A percentile compares a stretch with the other conserved stretches of the same genome.
These are phyloP conservation scores for Tupaia chinensis DNA, from an alignment of 2,113 vertebrate species.

Conservation along the genomic window DNA sequence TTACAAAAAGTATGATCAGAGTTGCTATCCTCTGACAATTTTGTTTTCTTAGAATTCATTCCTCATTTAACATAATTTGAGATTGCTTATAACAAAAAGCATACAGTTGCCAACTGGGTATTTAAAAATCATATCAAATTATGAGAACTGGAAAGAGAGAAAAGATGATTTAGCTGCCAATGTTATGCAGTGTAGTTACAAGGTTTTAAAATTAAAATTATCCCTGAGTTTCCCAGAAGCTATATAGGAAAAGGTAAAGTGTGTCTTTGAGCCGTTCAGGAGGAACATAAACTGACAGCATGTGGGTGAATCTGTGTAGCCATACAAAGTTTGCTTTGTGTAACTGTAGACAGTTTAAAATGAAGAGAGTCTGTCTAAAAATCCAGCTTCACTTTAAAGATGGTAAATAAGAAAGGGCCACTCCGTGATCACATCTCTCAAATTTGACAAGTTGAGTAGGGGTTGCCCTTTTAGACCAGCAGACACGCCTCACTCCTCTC, in stretches of 20 bases:
- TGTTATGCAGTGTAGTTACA: not conserved
- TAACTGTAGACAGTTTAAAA: not conserved
- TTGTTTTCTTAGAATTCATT: not conserved
- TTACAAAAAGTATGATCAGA: not conserved
- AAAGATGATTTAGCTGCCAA: not conserved
- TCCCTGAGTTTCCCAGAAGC: constrained; percentile 33
- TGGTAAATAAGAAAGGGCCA: accelerated
- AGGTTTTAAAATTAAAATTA: not conserved
- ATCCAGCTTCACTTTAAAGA: not conserved
- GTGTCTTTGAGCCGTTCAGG: not conserved
- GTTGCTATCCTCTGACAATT: not conserved
- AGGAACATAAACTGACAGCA: not conserved
- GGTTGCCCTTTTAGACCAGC: no score
- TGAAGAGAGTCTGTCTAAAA: not conserved
- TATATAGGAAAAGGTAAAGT: not conserved
- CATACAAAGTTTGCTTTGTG: not conserved
- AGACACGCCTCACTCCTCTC: not conserved
- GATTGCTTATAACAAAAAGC: not conserved
- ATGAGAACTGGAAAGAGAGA: not conserved
- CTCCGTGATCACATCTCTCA: accelerated
- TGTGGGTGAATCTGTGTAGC: not conserved
- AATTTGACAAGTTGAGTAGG: no score
- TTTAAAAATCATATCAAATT: not conserved
- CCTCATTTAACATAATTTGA: not conserved
- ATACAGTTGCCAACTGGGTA: not conserved